These are phyloP conservation scores for Apantesis nais DNA, from an alignment of 2,888 invertebrate genomes.

Conservation along the genomic window DNA sequence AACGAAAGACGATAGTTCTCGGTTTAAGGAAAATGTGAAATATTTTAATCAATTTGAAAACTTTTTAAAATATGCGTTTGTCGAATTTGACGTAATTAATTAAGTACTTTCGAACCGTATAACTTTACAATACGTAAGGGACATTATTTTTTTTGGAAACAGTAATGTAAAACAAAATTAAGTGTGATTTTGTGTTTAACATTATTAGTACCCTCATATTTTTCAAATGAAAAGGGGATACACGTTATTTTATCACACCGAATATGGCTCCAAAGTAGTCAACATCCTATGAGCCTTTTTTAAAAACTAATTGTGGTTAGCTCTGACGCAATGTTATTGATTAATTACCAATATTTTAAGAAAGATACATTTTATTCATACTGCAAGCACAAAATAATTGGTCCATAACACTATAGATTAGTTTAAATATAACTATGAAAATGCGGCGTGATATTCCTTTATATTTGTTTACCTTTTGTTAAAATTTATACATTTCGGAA, in stretches of 20 bases:
- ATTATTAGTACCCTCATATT: neutral
- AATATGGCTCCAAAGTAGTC: neutral
- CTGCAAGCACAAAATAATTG: too few species aligned
- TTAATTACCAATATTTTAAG: neutral
- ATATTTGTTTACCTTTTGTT: too few species aligned
- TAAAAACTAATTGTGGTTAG: too few species aligned
- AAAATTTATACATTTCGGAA: too few species aligned
- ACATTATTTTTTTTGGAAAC: neutral
- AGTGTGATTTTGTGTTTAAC: neutral
- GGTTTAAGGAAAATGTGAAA: neutral
- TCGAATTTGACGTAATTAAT: neutral
- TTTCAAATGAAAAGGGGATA: neutral
- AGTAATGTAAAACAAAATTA: neutral
- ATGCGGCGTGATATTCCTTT: too few species aligned
- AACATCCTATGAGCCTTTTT: too few species aligned
- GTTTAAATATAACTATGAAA: too few species aligned
- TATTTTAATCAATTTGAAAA: neutral
- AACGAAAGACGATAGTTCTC: neutral
- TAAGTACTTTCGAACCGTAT: neutral
- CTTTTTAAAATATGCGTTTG: conserved; percentile 1
- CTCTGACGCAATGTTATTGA: neutral
- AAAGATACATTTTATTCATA: too few species aligned
- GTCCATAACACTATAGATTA: too few species aligned
- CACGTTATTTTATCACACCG: neutral
- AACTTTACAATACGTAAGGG: neutral